Base-by-base conservation (phyloP, 2,113 vertebrate genomes). In the Pelodiscus sinensis region DNA sequence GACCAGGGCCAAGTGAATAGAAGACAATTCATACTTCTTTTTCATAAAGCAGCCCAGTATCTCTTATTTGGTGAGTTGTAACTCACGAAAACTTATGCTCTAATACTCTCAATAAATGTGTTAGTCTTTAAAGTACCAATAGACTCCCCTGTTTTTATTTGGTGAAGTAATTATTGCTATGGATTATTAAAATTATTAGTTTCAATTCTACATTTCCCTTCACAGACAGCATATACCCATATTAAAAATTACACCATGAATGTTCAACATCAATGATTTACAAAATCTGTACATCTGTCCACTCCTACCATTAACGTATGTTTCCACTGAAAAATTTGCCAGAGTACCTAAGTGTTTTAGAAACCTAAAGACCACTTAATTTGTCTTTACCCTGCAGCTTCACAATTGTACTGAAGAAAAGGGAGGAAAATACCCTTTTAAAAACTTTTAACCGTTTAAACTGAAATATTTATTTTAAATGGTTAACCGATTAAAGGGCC, bases 111-210 rank as follows among this genome's bases (percentile, higher is more conserved):
- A 44, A 44, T 44, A 44, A 44, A 44, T 44, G 44, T 44, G 44
- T 44, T 44, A 44, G 44, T 44, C 44, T 44, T 44, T 44, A 44
- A 44, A 44, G 44, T 44, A 6, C 6, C 44, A 44, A 44, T 6
- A 44, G 44, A 44, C 44, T 44, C 44, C 44, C 44, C 7, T 44
- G 44, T 44, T 44, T 44, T 54, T 11, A 75, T 82, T 87, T 65
- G 73, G 22, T 77, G 38, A 25, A 50, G 84, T 38, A 88, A 55
- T 88, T 88, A 77, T 58, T 94, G 81, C 55, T 88, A 83, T 84
- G 78, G 14, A 79, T 88, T 94, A 96, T 92, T 88, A 94, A 91
- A 81, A 83, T 50, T 65, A 79, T 89, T 89, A 81, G 90, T 85
- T 96, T 85, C 90, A 94, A 92, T 84, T 56, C 71, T 82, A 50